Conservation (phyloP, 2,888 invertebrate species). For the Aromia moschata region DNA sequence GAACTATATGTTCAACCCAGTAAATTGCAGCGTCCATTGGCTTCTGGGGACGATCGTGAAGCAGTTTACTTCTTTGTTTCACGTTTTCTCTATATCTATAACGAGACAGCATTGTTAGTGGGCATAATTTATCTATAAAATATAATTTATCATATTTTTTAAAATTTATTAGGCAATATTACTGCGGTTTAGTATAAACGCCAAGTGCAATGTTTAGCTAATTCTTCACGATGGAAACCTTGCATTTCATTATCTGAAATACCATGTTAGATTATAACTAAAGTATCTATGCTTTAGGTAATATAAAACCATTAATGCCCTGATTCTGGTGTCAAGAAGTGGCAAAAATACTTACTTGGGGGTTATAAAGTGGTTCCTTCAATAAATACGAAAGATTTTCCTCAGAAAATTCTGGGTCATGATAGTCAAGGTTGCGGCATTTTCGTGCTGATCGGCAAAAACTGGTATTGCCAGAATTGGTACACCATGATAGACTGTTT, state of each 20-base stretch:
- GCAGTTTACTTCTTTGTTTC: slow-evolving; percentile 34
- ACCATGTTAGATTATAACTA: too few relatives aligned
- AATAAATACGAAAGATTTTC: slow-evolving; percentile 11
- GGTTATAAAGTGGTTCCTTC: slow-evolving; percentile 11
- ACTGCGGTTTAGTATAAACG: too few relatives aligned
- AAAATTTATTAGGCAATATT: too few relatives aligned
- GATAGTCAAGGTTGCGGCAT: neutral
- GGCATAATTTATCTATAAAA: too few relatives aligned
- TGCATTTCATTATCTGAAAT: too few relatives aligned
- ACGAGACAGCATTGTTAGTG: too few relatives aligned
- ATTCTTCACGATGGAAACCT: too few relatives aligned
- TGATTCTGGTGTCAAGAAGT: too few relatives aligned
- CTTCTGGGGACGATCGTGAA: slow-evolving; percentile 44
- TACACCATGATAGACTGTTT: slow-evolving; percentile 63
- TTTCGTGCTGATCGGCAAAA: slow-evolving; percentile 14
- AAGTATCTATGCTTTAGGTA: too few relatives aligned
- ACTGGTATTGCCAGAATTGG: slow-evolving; percentile 67
- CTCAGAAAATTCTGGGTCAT: slow-evolving; percentile 8
- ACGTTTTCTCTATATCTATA: slow-evolving; percentile 36
- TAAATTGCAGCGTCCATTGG: slow-evolving; percentile 45
- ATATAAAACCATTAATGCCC: too few relatives aligned
- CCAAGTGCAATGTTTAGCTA: too few relatives aligned
- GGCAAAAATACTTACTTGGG: slow-evolving; percentile 23
- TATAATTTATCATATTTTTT: too few relatives aligned
- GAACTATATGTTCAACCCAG: slow-evolving; percentile 48